These are phyloP conservation scores for Stramonita haemastoma DNA, from an alignment of 2,888 invertebrate species.

Conservation along the genomic window DNA sequence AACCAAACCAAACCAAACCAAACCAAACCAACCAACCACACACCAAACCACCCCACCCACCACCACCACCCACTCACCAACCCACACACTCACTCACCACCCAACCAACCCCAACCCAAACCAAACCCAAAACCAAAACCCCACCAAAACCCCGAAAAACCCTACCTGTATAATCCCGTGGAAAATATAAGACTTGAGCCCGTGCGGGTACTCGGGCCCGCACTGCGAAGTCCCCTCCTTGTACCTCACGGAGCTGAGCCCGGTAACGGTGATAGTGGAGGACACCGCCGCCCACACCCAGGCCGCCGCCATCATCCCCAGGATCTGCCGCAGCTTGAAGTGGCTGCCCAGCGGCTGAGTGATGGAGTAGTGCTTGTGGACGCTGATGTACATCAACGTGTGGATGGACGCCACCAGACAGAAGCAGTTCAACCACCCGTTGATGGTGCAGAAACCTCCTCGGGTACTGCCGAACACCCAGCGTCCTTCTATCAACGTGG, in stretches of 20 bases:
- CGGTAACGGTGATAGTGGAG: slow-evolving; percentile 74
- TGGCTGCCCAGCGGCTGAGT: slow-evolving; percentile 76
- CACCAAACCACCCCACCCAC: neutral
- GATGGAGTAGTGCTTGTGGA: slow-evolving; percentile 78
- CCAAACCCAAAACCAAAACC: no score
- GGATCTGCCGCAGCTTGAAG: slow-evolving; percentile 74
- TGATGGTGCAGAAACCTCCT: slow-evolving; percentile 73
- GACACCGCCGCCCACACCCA: slow-evolving; percentile 78
- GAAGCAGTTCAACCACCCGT: slow-evolving; percentile 77
- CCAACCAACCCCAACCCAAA: no score
- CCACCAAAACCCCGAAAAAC: no score
- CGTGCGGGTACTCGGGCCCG: slow-evolving; percentile 75
- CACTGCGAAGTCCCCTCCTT: slow-evolving; percentile 77
- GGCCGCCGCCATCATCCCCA: slow-evolving; percentile 75
- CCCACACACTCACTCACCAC: neutral
- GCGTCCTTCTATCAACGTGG: slow-evolving; percentile 75
- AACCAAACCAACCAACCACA: no score
- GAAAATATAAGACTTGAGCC: slow-evolving; percentile 65
- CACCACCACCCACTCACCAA: neutral
- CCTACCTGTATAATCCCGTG: slow-evolving; percentile 74
- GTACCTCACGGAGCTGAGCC: slow-evolving; percentile 71
- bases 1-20: no score
- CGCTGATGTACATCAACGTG: slow-evolving; percentile 78
- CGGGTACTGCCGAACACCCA: slow-evolving; percentile 76
- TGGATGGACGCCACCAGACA: slow-evolving; percentile 78